phyloP scores from a whole-genome alignment of 1,140 invertebrate species.

The Leptopilina boulardi region DNA sequence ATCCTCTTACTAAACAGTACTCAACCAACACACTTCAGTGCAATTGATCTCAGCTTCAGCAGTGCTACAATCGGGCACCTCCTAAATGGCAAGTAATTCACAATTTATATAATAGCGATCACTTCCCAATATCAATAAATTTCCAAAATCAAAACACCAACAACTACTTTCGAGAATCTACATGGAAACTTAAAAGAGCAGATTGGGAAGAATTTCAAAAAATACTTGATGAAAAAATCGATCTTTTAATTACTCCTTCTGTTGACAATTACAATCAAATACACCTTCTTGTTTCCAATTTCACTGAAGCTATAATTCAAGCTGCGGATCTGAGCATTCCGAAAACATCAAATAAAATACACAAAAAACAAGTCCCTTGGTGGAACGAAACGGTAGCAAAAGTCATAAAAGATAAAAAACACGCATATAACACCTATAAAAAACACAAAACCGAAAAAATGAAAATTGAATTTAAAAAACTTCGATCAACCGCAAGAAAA shows the following conservation, averaged over 20 bases:
- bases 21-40: slow-evolving; percentile 56
- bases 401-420: slow-evolving; percentile 56
- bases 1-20: slow-evolving; percentile 58
- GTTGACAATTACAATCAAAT: slow-evolving; percentile 36
- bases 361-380: slow-evolving; percentile 57
- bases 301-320: slow-evolving; percentile 47
- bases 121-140: slow-evolving; percentile 56
- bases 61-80: slow-evolving; percentile 36
- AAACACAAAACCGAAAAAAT: slow-evolving; percentile 54
- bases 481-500: slow-evolving; percentile 44
- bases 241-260: neutral
- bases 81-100: slow-evolving; percentile 59
- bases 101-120: slow-evolving; percentile 60
- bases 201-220: slow-evolving; percentile 53
- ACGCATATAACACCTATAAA: slow-evolving; percentile 55
- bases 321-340: slow-evolving; percentile 53
- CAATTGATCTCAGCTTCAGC: slow-evolving; percentile 58
- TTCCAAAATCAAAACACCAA: slow-evolving; percentile 30
- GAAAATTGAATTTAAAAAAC: slow-evolving; percentile 56
- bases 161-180: slow-evolving; percentile 35
- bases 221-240: slow-evolving; percentile 44
- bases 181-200: slow-evolving; percentile 46
- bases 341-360: slow-evolving; percentile 41
- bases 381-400: slow-evolving; percentile 60
- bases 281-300: slow-evolving; percentile 46